Percentiles rank a stretch among this genome's conserved stretches.
Conservation (phyloP, 2,113 vertebrate species). For the Odontesthes bonariensis region DNA sequence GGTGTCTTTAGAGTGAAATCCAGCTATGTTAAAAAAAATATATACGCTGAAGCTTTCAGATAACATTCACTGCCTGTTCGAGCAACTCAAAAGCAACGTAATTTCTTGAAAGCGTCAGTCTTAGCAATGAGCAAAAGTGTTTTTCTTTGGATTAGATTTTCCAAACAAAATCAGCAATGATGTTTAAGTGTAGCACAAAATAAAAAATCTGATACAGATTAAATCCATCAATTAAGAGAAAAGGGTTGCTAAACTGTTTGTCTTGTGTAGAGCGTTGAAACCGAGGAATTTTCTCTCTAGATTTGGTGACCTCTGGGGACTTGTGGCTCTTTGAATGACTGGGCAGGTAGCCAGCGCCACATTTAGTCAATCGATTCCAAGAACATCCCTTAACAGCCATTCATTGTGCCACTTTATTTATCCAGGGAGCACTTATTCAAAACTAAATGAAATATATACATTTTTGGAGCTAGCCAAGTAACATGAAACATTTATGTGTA, state of each 20-base stretch:
- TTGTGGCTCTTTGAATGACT: no score
- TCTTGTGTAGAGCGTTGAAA: neutral
- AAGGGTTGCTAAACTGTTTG: neutral
- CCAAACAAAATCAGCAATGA: neutral
- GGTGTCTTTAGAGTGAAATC: slow-evolving; percentile 5
- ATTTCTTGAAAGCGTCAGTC: slow-evolving; percentile 7
- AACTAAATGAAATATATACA: no score
- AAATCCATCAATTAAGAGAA: neutral
- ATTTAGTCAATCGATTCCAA: neutral
- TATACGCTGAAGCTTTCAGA: neutral
- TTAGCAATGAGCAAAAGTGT: neutral
- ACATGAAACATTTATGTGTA: no score
- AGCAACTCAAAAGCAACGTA: neutral
- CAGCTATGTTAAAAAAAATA: slow-evolving; percentile 9
- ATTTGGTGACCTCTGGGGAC: no score
- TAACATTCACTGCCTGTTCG: slow-evolving; percentile 5
- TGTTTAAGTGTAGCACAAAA: neutral
- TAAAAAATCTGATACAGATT: neutral
- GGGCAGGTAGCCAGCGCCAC: no score
- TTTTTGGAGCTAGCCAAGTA: no score
- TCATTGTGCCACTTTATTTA: neutral
- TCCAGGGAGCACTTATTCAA: no score
- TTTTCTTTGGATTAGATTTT: neutral
- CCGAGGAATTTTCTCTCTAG: no score
- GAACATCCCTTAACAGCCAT: neutral